Evolutionary conservation across 2,113 vertebrate genomes (phyloP).

Genomic region (Alligator mississippiensis): DNA sequence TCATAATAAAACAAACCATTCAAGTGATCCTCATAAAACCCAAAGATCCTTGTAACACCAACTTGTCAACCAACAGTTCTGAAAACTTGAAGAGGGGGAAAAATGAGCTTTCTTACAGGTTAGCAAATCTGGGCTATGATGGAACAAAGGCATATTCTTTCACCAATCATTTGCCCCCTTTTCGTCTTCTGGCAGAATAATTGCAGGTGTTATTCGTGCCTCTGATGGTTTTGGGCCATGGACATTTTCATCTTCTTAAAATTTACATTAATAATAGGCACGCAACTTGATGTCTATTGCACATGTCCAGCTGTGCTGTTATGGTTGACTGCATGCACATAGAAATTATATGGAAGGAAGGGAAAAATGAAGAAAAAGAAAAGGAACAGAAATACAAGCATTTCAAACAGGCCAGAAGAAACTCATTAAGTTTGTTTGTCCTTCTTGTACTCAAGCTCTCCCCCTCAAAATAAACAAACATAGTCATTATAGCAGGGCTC

Average conservation of each 20-base stretch:
- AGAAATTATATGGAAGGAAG: not conserved
- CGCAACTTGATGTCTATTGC: not conserved
- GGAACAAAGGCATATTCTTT: not conserved
- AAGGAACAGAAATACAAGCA: not conserved
- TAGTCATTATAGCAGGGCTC: not conserved
- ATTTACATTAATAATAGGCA: not conserved
- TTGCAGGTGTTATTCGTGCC: not conserved
- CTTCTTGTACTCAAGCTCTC: not conserved
- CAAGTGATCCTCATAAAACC: not conserved
- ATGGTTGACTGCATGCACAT: not conserved
- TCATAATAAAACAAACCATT: not conserved
- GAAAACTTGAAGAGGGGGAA: not conserved
- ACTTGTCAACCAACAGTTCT: not conserved
- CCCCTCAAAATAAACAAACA: conserved; percentile 3
- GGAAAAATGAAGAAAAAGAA: not conserved
- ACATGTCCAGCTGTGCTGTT: not conserved
- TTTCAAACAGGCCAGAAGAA: conserved; percentile 9
- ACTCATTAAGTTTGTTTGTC: not conserved
- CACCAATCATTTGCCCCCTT: not conserved
- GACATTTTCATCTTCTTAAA: conserved; percentile 12
- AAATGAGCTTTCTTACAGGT: not conserved
- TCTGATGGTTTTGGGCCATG: not conserved
- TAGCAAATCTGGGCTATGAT: not conserved
- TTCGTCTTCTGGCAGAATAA: not conserved
- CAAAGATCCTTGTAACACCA: not conserved